Evolutionary conservation across 1,140 invertebrate species (phyloP), one percentile per base, ranked within the genome.

Genomic region (Drosophila nebulosa): DNA sequence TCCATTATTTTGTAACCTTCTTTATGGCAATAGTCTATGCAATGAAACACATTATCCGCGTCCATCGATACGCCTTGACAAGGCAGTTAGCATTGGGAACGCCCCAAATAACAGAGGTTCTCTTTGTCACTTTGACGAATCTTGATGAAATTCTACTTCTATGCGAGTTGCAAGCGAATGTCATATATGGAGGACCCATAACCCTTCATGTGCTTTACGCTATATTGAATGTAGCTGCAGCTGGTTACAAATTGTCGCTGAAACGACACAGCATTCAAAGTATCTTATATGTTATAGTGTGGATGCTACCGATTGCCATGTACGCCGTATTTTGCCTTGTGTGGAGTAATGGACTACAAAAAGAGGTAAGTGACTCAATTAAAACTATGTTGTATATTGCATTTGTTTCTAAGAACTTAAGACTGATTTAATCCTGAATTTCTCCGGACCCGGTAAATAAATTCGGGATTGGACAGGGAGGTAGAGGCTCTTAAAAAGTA

Each of bases 1-100:
- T 12, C 50, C 52, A 53, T n/a, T 55, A 36, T 63, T 7, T 63
- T 18, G 21, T 63, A n/a, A 36, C 50, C n/a, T 36, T 36, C 3
- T 39, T 35, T 6, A 36, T 27, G 51, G 50, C 32, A 12, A 16
- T 63, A 5, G 32, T 63, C 24, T 6, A 16, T 32, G 18, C 5
- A 21, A 35, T 62, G 42, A 27, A 42, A 46, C 32, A 59, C 14
- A 46, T 59, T 1, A 18, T 46, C 3, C 9, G n/a, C 4, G 1
- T 14, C 1, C 35, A 59, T 4, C 57, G 57, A 1, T 4, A 2
- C 9, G 21, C 21, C 1, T 24, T 59, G 4, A 4, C 36, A n/a
- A 14, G 6, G 0, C 16, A 26, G 3, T 22, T 62, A 3, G 12
- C 7, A 9, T 22, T 18, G 4, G 18, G 1, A 10, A 32, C n/a